Evolutionary conservation across 2,113 vertebrate genomes (phyloP), one percentile per base, ranked within the genome.

Genomic region (Brienomyrus longianalis): DNA sequence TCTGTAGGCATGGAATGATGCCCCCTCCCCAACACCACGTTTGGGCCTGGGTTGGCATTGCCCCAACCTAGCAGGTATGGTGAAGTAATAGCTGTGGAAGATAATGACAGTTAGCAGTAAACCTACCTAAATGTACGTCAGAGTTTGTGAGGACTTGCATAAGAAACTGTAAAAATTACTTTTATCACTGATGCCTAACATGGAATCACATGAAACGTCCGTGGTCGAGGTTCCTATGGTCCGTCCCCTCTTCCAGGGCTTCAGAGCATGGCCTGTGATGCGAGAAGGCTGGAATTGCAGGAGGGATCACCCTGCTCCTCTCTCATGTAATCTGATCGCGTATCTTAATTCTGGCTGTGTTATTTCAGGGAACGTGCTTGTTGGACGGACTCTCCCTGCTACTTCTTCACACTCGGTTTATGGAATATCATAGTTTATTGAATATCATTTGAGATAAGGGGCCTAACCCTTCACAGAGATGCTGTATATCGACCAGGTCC

Each of bases 361-460:
- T 95, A 91, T 90, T 93, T 92, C 92, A 89, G 91, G 93, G 93
- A 92, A 91, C 94, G 94, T 94, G 92, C 92, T 93, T 93, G 92
- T 94, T 94, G 93, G 93, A 91, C 94, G 93, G 94, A 94, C 95
- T 95, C 95, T 96, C 94, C 94, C 94, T 93, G 92, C 90, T 95
- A 94, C 95, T 96, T 96, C 94, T 93, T 93, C 91, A 91, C 95
- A 95, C 95, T 94, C 95, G 95, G 94, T 95, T 96, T 96, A 96
- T 96, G 96, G 95, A 96, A 96, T 96, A 96, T 96, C 95, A 94
- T 95, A 95, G 94, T 95, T 96, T 96, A 96, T 96, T 96, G 96
- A 96, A 96, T 96, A 96, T 96, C 95, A 96, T 96, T 96, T 96
- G 92, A 96, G 96, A 96, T 96, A 96, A 96, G 95, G 93, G 93